Percentiles rank a stretch among this genome's conserved stretches.
These are phyloP conservation scores for Andrena marginata DNA, from an alignment of 2,888 invertebrate genomes.

Conservation along the genomic window DNA sequence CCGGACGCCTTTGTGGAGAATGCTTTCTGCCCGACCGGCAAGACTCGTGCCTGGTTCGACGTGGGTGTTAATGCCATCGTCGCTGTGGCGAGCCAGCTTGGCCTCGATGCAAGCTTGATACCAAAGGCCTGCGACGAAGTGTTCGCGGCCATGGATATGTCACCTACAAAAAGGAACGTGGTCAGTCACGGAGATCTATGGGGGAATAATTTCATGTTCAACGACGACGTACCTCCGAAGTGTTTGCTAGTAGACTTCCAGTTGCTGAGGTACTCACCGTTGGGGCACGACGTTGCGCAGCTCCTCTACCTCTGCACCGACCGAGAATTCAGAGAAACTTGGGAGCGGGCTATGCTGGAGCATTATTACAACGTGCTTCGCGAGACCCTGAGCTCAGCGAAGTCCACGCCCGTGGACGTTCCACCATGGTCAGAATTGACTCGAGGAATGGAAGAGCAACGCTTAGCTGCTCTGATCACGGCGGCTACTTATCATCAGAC, in stretches of 20 bases:
- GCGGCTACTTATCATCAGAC: slow-evolving; percentile 78
- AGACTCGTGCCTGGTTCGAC: slow-evolving; percentile 70
- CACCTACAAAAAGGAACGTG: slow-evolving; percentile 84
- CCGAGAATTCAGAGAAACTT: slow-evolving; percentile 85
- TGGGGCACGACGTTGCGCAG: slow-evolving; percentile 88
- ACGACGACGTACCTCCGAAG: slow-evolving; percentile 85
- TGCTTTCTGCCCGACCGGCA: slow-evolving; percentile 63
- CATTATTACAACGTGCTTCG: slow-evolving; percentile 86
- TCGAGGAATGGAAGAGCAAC: slow-evolving; percentile 78
- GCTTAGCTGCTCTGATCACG: slow-evolving; percentile 74
- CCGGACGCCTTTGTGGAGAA: slow-evolving; percentile 75
- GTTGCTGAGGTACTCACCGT: slow-evolving; percentile 88
- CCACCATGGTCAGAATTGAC: slow-evolving; percentile 77
- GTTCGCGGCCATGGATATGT: slow-evolving; percentile 65
- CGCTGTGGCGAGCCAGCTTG: slow-evolving; percentile 72
- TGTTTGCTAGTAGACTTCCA: slow-evolving; percentile 91
- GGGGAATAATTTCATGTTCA: slow-evolving; percentile 88
- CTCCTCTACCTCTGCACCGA: slow-evolving; percentile 87
- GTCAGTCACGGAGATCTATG: slow-evolving; percentile 88
- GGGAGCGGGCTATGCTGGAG: slow-evolving; percentile 86
- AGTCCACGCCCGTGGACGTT: neutral
- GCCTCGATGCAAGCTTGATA: slow-evolving; percentile 64
- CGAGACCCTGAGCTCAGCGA: slow-evolving; percentile 60
- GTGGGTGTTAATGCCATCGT: slow-evolving; percentile 70
- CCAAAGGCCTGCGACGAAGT: slow-evolving; percentile 65